phyloP scores from a whole-genome alignment of 2,797 vertebrate species.

The Oceanodroma leucorhoa region DNA sequence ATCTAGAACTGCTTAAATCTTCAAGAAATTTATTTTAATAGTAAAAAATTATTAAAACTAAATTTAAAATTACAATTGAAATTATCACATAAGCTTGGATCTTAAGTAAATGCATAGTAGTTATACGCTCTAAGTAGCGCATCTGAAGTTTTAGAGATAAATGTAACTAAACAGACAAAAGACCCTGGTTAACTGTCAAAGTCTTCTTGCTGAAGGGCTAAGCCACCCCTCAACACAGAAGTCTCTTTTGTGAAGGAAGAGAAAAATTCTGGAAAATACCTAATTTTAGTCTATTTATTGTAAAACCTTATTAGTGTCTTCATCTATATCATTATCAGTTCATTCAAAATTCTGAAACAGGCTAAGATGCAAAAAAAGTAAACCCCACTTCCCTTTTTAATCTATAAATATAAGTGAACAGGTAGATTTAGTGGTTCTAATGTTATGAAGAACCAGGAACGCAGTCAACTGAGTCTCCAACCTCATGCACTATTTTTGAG shows the following conservation, averaged over 20 bases:
- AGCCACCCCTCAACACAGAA: background rate
- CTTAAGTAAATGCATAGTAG: background rate
- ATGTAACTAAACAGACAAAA: background rate
- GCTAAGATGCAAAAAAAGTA: background rate
- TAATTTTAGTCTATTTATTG: background rate
- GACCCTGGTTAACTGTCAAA: background rate
- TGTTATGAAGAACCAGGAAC: background rate
- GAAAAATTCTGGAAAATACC: background rate
- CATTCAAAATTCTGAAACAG: background rate
- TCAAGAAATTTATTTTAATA: background rate
- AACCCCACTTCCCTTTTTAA: background rate
- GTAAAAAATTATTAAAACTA: background rate
- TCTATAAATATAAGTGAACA: background rate
- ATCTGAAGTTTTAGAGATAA: background rate
- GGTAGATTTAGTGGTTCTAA: background rate
- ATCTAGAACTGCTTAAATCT: background rate
- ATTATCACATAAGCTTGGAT: background rate
- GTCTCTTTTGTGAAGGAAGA: background rate
- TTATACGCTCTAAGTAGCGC: background rate
- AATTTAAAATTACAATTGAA: background rate
- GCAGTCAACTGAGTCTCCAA: background rate
- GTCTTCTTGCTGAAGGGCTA: background rate
- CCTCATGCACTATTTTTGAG: background rate
- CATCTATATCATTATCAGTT: background rate
- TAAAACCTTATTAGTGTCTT: background rate